A percentile compares a stretch with the other conserved stretches of the same genome.
These are phyloP conservation scores for Chloropsis cyanopogon DNA, from an alignment of 2,113 vertebrate species.

Conservation along the genomic window DNA sequence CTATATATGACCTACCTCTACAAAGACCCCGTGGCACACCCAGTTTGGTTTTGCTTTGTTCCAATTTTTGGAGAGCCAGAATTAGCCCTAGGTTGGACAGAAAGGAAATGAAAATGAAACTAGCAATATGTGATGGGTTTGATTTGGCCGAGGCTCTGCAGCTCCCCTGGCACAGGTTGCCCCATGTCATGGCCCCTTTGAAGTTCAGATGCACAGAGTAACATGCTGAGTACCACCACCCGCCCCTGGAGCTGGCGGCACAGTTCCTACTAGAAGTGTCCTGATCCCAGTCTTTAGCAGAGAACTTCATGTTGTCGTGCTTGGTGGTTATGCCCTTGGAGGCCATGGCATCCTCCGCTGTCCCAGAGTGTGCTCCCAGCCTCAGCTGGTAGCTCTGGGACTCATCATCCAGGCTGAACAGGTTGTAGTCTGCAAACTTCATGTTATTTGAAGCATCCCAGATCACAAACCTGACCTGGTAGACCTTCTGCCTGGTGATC, in stretches of 20 bases:
- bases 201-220: constrained; percentile 6
- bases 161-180: neutral
- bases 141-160: constrained; percentile 28
- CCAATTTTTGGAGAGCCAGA: neutral
- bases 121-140: neutral
- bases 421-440: neutral
- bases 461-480: neutral
- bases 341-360: neutral
- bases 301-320: constrained; percentile 58
- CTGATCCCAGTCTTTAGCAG: constrained; percentile 20
- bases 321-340: neutral
- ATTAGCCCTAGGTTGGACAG: neutral
- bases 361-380: neutral
- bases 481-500: neutral
- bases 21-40: neutral
- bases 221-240: constrained; percentile 8
- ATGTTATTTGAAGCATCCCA: neutral
- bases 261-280: constrained; percentile 17
- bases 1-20: neutral
- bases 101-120: neutral
- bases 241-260: neutral
- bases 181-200: neutral
- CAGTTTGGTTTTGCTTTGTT: neutral
- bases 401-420: neutral
- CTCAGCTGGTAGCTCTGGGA: neutral